Evolutionary conservation across 2,113 vertebrate genomes (phyloP).

Genomic region (Bagarius yarrelli): DNA sequence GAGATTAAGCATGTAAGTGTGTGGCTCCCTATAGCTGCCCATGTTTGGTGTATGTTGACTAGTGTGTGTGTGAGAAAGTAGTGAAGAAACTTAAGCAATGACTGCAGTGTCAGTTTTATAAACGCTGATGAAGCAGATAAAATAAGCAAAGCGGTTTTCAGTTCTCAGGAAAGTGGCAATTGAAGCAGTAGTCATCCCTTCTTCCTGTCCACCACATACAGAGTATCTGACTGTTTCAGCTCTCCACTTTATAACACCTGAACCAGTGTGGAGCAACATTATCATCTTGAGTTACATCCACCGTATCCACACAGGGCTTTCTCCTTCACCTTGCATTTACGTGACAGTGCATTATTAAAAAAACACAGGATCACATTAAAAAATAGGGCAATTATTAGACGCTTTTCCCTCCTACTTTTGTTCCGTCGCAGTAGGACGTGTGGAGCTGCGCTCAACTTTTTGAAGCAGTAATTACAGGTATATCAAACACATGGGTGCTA

Average conservation of each 20-base stretch:
- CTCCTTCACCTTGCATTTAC: constrained; percentile 1
- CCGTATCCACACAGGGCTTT: constrained; percentile 10
- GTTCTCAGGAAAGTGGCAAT: constrained; percentile 51
- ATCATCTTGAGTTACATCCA: constrained; percentile 45
- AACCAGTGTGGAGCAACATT: constrained; percentile 53
- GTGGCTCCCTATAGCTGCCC: neutral
- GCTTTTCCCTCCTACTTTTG: constrained; percentile 44
- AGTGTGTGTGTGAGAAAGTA: neutral
- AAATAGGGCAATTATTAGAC: constrained; percentile 47
- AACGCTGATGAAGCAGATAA: constrained; percentile 42
- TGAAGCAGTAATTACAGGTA: constrained; percentile 56
- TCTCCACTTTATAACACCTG: constrained; percentile 44
- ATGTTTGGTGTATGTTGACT: neutral
- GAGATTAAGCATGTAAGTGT: constrained; percentile 17
- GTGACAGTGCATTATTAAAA: constrained; percentile 9
- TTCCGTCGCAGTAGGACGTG: constrained; percentile 46
- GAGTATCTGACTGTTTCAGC: constrained; percentile 41
- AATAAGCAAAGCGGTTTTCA: constrained; percentile 45
- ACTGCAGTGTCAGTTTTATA: constrained; percentile 35
- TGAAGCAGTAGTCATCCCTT: constrained; percentile 50
- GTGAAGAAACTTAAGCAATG: constrained; percentile 31
- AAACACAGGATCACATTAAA: constrained; percentile 36
- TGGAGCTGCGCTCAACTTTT: constrained; percentile 56
- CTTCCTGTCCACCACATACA: constrained; percentile 45
- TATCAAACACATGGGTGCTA: constrained; percentile 54